Conservation (phyloP, 1,140 invertebrate genomes). For the Formica selysi region DNA sequence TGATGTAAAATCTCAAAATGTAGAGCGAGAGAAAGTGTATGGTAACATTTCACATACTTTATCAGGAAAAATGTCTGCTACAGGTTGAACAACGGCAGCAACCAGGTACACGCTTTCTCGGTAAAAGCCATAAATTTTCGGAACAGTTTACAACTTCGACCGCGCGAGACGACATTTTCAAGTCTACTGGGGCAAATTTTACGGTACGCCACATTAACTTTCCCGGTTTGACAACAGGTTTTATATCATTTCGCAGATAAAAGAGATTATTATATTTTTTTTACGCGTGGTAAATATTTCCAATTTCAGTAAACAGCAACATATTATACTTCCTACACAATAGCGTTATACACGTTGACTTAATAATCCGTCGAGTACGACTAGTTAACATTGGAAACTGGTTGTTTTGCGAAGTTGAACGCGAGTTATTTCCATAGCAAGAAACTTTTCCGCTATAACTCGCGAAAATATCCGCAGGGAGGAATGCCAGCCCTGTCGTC, state of each 20-base stretch:
- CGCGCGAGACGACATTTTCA: background rate
- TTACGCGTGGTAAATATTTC: background rate
- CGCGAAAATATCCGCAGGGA: conserved; percentile 2
- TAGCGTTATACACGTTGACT: background rate
- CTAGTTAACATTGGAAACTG: conserved; percentile 37
- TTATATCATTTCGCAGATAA: background rate
- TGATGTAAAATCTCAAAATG: background rate
- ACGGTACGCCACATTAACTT: background rate
- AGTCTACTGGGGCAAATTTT: conserved; percentile 5
- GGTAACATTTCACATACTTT: conserved; percentile 36
- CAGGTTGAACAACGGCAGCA: background rate
- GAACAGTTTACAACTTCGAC: conserved; percentile 39
- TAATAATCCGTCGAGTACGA: conserved; percentile 11
- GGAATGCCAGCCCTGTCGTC: background rate
- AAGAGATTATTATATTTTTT: conserved; percentile 2
- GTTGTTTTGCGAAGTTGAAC: conserved; percentile 1
- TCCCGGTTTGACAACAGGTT: background rate
- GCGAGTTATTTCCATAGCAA: conserved; percentile 16
- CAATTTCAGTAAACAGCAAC: background rate
- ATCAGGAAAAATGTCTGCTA: conserved; percentile 17
- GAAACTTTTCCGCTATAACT: conserved; percentile 27
- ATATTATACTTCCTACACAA: background rate
- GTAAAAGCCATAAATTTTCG: conserved; percentile 47
- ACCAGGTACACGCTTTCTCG: background rate
- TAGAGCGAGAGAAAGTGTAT: background rate